Conservation (phyloP, 2,113 vertebrate genomes). For the Ellobius talpinus region DNA sequence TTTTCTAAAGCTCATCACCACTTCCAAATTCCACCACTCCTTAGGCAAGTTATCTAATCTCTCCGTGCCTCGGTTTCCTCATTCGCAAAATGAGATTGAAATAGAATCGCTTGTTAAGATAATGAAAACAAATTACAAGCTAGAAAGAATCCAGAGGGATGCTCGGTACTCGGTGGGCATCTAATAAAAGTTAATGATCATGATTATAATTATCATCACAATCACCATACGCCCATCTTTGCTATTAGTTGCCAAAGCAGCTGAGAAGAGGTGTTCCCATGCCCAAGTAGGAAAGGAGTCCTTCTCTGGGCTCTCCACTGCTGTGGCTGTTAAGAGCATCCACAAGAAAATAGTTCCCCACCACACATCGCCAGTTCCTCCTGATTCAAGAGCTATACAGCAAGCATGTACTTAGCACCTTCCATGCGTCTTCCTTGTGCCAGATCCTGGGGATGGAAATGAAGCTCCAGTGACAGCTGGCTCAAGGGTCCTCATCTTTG, state of each 20-base stretch:
- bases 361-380: neutral
- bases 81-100: conserved; percentile 2
- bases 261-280: neutral
- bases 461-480: neutral
- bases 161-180: neutral
- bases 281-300: neutral
- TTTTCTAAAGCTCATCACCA: neutral
- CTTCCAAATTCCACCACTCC: conserved; percentile 9
- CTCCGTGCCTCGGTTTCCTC: conserved; percentile 9
- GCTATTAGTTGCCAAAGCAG: neutral
- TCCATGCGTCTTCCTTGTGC: neutral
- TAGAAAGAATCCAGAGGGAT: neutral
- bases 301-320: neutral
- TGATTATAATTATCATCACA: neutral
- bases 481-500: neutral
- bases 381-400: neutral
- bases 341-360: neutral
- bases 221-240: neutral
- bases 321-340: neutral
- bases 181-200: neutral
- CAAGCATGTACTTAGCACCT: neutral
- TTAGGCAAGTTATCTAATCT: neutral
- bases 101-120: neutral
- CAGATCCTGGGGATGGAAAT: neutral
- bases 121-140: neutral